Percentiles rank a stretch among this genome's conserved stretches.
phyloP scores from a whole-genome alignment of 2,113 vertebrate genomes.

The Cheirogaleus medius region DNA sequence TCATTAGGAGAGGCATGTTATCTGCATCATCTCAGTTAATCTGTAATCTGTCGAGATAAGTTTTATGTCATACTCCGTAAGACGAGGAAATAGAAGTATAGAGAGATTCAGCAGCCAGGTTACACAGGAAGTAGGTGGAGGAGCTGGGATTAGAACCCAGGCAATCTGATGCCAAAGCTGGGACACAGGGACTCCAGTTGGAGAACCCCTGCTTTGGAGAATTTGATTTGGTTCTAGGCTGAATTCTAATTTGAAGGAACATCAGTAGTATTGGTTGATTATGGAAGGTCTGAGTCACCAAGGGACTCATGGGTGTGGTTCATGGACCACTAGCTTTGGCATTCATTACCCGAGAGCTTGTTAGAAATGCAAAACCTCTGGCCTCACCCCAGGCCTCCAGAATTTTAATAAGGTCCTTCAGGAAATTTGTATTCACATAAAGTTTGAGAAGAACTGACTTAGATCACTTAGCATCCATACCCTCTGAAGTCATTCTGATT shows the following conservation, averaged over 20 bases:
- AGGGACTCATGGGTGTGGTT: accelerated
- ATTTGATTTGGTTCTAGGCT: not conserved
- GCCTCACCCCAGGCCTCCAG: not conserved
- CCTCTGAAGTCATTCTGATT: not conserved
- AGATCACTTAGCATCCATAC: not conserved
- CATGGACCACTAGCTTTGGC: not conserved
- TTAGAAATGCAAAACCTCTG: not conserved
- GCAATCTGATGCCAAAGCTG: not conserved
- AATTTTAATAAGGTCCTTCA: not conserved
- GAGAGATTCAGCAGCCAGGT: not conserved
- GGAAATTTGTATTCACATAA: not conserved
- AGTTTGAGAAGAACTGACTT: not conserved
- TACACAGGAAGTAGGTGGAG: not conserved
- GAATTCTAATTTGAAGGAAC: conserved; percentile 3
- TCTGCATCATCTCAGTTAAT: not conserved
- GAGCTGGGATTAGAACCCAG: not conserved
- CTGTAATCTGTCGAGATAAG: not conserved
- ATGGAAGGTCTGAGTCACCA: not conserved
- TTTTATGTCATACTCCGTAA: not conserved
- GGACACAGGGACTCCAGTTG: not conserved
- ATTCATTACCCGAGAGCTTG: not conserved
- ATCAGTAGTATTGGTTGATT: not conserved
- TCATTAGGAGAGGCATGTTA: not conserved
- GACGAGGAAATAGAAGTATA: not conserved
- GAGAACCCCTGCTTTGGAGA: not conserved